phyloP scores from a whole-genome alignment of 2,797 vertebrate genomes.

The Danio albolineatus region DNA sequence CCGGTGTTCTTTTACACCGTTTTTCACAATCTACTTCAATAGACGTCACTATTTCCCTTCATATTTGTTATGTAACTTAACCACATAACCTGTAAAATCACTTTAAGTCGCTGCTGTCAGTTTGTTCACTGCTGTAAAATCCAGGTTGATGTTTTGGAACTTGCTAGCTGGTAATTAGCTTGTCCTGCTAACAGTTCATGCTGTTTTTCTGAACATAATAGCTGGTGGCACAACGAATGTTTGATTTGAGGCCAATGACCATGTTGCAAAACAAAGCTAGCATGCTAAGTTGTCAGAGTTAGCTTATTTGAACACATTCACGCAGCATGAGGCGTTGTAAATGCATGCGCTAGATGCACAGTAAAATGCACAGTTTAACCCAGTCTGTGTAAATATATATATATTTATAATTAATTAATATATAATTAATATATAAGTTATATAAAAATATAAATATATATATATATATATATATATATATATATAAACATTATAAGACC shows the following conservation, averaged over 20 bases:
- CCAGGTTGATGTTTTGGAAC: constrained; percentile 5
- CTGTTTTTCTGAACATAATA: not conserved
- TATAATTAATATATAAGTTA: no score
- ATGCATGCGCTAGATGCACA: not conserved
- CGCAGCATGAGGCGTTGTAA: not conserved
- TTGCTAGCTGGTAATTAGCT: not conserved
- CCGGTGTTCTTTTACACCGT: constrained; percentile 6
- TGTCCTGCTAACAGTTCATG: not conserved
- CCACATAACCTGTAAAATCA: constrained; percentile 13
- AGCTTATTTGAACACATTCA: not conserved
- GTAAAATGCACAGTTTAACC: not conserved
- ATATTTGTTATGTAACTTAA: not conserved
- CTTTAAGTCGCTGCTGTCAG: constrained; percentile 9
- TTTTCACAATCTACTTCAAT: not conserved
- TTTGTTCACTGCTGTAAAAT: constrained; percentile 3
- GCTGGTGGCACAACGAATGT: not conserved
- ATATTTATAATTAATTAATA: no score
- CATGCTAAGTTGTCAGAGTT: not conserved
- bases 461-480: no score
- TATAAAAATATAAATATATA: no score
- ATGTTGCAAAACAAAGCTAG: not conserved
- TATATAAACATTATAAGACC: no score
- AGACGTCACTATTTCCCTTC: not conserved
- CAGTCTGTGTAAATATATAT: no score
- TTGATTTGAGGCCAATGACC: not conserved